Base-by-base conservation (phyloP, 1,140 invertebrate species). In the Lordiphosa clarofinis region DNA sequence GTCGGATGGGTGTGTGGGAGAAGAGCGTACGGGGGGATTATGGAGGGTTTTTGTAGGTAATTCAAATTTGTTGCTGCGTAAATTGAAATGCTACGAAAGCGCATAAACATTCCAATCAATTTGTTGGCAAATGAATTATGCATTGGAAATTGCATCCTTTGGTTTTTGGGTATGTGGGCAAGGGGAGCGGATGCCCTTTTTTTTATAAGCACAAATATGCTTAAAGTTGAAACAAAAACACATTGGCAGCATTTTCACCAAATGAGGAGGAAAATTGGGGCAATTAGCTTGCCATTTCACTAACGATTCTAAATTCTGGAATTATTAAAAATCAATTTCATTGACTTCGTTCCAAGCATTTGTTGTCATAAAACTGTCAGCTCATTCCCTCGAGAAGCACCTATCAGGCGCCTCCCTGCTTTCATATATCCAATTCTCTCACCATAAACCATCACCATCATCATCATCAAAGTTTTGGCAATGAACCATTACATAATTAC, bases 71-170 rank as follows among this genome's bases (percentile, higher is more conserved):
- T 76, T 76, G 62, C 54, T 66, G 72, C 67, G 73, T 57, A 71
- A 61, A 75, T 76, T 61, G 62, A 76, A 76, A 73, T 55, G 68
- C 72, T 56, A 44, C 53, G 55, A 67, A 72, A 63, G 52, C 68
- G 52, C 48, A 76, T 72, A 72, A 67, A 54, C 67, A 76, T 76
- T 72, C 67, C 73, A 68, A 76, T 68, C 67, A 78, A 68, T 68
- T 78, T 68, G 68, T 64, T 68, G 57, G 38, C 57, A 68, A 78
- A 73, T 73, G 68, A 78, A 73, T 78, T 76, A 76, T 76, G 73
- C 60, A 76, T 72, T 67, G 62, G 31, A 61, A 61, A 62, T 62
- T 71, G 55, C 53, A 67, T 62, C 56, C 42, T 56, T 61, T 39
- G 42, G 48, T 58, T 58, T 57, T 57, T 54, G 38, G 24, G 33